phyloP scores from a whole-genome alignment of 2,888 invertebrate species.

The Osmoderma eremita region DNA sequence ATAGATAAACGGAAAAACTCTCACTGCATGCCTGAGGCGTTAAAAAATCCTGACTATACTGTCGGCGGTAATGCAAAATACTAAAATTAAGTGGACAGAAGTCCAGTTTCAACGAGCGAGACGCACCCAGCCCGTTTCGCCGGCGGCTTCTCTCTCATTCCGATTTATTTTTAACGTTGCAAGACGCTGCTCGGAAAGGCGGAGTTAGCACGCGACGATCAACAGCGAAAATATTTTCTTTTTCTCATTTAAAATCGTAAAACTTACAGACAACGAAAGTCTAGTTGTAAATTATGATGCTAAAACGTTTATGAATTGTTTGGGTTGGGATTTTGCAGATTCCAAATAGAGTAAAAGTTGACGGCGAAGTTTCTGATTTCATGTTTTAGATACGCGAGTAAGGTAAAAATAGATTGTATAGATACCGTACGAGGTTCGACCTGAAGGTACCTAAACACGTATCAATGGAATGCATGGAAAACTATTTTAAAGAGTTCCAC shows the following conservation, averaged over 20 bases:
- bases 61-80: constrained; percentile 39
- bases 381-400: too few species aligned
- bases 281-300: too few species aligned
- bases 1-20: not conserved
- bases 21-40: constrained; percentile 29
- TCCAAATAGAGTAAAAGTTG: too few species aligned
- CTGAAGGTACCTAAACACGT: too few species aligned
- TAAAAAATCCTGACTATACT: constrained; percentile 29
- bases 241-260: not conserved
- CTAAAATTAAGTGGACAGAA: constrained; percentile 37
- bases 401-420: too few species aligned
- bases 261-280: too few species aligned
- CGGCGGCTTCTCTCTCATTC: constrained; percentile 19
- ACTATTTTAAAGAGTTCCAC: too few species aligned
- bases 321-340: too few species aligned
- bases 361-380: too few species aligned
- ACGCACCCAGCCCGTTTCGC: not conserved
- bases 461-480: too few species aligned
- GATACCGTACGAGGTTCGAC: too few species aligned
- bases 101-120: constrained; percentile 37
- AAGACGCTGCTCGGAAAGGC: not conserved
- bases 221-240: not conserved
- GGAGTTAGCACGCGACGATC: not conserved
- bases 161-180: constrained; percentile 39
- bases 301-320: too few species aligned